Base-by-base conservation (phyloP, 2,113 vertebrate genomes). In the Pithys albifrons region DNA sequence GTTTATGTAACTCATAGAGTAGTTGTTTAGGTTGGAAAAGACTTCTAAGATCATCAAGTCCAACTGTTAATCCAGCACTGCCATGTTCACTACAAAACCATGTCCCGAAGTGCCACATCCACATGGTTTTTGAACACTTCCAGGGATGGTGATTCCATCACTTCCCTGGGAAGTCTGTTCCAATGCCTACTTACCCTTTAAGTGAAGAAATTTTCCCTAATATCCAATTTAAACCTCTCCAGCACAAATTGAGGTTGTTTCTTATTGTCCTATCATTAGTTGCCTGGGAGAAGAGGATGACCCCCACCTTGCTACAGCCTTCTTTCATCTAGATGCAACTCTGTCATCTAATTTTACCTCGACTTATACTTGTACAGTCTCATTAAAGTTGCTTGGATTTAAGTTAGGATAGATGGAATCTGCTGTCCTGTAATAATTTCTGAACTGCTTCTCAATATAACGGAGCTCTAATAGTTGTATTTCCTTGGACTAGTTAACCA, bases 11-110 rank as follows among this genome's bases (percentile, higher is more conserved):
- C 29, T 51, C 12, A 19, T 10, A 22, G 62, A 25, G 13, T 29
- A 33, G 24, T 15, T 35, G 12, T 28, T 45, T 66, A 16, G 18
- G 27, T 66, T 66, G 1, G 3, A 33, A 81, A 74, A 52, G 9
- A 9, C 11, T 25, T 58, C 24, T 14, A 7, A 20, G 23, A 17
- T 20, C 9, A 17, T 20, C 17, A 5, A 39, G 19, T n/a, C 28
- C 39, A 20, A 0, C 15, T 2, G 0, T 39, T 19, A 14, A 59
- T 18, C 14, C 25, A 10, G 27, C 0, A 0, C 31, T 51, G 43
- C 51, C 14, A 1, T 3, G 22, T 16, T 37, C 37, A 28, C 37
- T 14, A 8, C 37, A 19, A 5, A 58, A 23, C 37, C 59, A 2
- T 2, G 27, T n/a, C 37, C 33, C 28, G 37, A 39, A 1, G 59